Evolutionary conservation across 1,140 invertebrate species (phyloP).

Genomic region (Tribolium castaneum): DNA sequence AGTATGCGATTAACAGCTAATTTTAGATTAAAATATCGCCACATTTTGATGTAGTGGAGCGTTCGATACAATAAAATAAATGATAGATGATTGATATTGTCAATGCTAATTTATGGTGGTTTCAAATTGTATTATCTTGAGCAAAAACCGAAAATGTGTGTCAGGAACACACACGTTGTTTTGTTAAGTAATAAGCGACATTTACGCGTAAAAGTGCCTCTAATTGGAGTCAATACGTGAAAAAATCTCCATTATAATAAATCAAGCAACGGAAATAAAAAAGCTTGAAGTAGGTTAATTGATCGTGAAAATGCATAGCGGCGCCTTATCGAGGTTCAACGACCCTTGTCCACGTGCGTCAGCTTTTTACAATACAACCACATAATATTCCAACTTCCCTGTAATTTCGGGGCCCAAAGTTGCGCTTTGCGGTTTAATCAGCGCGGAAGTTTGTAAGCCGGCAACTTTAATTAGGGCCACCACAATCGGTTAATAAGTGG

Average conservation of each 20-base stretch:
- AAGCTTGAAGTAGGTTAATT: slow-evolving; percentile 25
- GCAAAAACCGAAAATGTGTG: background rate
- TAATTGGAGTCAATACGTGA: background rate
- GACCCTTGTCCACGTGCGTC: slow-evolving; percentile 21
- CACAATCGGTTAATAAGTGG: background rate
- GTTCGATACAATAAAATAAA: background rate
- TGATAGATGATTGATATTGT: background rate
- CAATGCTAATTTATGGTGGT: background rate
- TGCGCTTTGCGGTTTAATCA: background rate
- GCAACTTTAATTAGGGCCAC: background rate
- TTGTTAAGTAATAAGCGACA: background rate
- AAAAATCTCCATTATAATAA: background rate
- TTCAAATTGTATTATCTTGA: background rate
- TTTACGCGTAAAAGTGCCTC: background rate
- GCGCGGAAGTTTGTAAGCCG: background rate
- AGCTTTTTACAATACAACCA: slow-evolving; percentile 1
- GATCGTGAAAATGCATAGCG: slow-evolving; percentile 14
- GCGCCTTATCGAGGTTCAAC: background rate
- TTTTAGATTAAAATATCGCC: background rate
- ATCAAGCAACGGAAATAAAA: background rate
- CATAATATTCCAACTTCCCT: background rate
- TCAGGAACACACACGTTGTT: background rate
- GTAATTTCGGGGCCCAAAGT: background rate
- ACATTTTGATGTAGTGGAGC: background rate
- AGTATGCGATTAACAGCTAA: background rate